Evolutionary conservation across 2,797 vertebrate genomes (phyloP).

Genomic region (Betta splendens): DNA sequence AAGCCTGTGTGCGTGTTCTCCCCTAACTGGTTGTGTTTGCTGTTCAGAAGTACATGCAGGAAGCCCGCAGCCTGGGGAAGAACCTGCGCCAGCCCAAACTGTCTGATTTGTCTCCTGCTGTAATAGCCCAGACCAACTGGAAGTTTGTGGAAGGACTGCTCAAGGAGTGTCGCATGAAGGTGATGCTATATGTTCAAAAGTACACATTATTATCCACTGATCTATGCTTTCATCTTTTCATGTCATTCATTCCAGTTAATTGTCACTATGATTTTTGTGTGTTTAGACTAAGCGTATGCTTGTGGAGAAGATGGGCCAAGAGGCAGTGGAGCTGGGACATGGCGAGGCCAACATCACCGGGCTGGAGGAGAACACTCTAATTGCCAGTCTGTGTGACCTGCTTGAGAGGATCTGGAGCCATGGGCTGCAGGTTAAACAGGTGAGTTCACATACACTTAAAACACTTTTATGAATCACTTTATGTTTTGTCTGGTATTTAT

Average conservation of each 20-base stretch:
- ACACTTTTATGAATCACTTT: not conserved
- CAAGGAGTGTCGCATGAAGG: conserved; percentile 96
- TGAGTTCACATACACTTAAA: conserved; percentile 48
- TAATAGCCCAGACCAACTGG: conserved; percentile 95
- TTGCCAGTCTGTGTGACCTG: conserved; percentile 93
- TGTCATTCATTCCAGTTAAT: no score
- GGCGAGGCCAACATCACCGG: conserved; percentile 94
- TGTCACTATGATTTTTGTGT: not conserved
- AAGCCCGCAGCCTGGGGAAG: conserved; percentile 90
- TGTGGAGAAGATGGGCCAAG: conserved; percentile 94
- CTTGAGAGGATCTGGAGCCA: conserved; percentile 96
- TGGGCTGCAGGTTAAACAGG: conserved; percentile 92
- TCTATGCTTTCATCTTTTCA: no score
- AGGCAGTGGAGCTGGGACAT: conserved; percentile 93
- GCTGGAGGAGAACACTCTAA: conserved; percentile 93
- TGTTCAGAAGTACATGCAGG: conserved; percentile 91
- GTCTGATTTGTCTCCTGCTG: conserved; percentile 92
- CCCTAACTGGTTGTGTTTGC: conserved; percentile 34
- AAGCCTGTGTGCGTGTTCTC: not conserved
- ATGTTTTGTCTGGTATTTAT: conserved; percentile 15
- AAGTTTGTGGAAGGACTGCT: conserved; percentile 95
- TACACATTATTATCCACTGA: no score
- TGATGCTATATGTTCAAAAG: conserved; percentile 49
- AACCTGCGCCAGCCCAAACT: conserved; percentile 91
- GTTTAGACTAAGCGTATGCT: conserved; percentile 92